Percentiles rank a stretch among this genome's conserved stretches.
phyloP scores from a whole-genome alignment of 2,888 invertebrate genomes.

The Drosophila colorata region DNA sequence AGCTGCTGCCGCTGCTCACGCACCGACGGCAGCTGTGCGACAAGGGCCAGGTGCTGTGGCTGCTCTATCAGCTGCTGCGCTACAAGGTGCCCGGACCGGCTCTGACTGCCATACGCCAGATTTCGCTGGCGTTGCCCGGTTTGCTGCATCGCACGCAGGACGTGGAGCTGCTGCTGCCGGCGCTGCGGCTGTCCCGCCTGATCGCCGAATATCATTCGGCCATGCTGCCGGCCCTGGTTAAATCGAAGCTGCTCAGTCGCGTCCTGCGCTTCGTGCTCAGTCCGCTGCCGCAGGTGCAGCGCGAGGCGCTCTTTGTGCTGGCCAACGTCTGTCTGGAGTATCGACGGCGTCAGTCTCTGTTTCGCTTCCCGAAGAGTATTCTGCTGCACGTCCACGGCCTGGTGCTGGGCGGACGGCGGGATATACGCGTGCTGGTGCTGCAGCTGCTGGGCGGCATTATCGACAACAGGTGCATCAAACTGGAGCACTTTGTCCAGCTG shows the following conservation, averaged over 20 bases:
- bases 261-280: conserved; percentile 40
- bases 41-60: conserved; percentile 42
- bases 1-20: conserved; percentile 31
- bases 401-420: conserved; percentile 14
- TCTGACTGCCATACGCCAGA: conserved; percentile 16
- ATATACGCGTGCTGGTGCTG: conserved; percentile 44
- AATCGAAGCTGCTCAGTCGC: conserved; percentile 17
- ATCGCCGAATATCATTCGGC: conserved; percentile 55
- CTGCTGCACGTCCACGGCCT: conserved; percentile 47
- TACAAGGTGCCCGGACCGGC: conserved; percentile 48
- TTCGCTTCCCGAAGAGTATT: conserved; percentile 37
- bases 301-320: conserved; percentile 47
- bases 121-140: conserved; percentile 18
- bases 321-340: conserved; percentile 47
- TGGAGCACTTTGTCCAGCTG: conserved; percentile 36
- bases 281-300: conserved; percentile 47
- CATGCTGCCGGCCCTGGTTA: conserved; percentile 34
- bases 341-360: conserved; percentile 6
- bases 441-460: conserved; percentile 46
- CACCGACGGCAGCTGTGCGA: neutral
- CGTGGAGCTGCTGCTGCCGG: conserved; percentile 33
- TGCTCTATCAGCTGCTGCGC: conserved; percentile 49
- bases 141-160: conserved; percentile 32
- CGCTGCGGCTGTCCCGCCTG: conserved; percentile 39
- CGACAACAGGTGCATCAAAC: conserved; percentile 47